phyloP scores from a whole-genome alignment of 2,888 invertebrate genomes.

The Lithophane leautieri region DNA sequence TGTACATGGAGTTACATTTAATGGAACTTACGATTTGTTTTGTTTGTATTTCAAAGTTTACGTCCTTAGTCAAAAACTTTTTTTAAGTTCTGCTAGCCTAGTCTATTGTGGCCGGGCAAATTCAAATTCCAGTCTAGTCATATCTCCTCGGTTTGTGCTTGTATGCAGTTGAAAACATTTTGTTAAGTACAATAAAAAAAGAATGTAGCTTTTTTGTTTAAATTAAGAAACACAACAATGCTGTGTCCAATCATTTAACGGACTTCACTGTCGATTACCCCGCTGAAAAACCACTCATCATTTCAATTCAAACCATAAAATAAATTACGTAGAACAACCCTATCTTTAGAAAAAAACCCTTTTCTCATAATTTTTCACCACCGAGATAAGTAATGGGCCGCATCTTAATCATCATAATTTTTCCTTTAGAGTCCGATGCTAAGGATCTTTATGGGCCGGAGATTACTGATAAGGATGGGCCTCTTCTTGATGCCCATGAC shows the following conservation, averaged over 20 bases:
- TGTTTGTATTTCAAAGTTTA: neutral
- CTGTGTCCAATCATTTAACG: neutral
- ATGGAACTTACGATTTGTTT: neutral
- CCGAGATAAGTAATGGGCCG: conserved; percentile 41
- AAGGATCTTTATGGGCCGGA: conserved; percentile 86
- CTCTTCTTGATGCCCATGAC: conserved; percentile 92
- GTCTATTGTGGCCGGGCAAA: neutral
- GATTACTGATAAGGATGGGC: conserved; percentile 89
- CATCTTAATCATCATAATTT: conserved; percentile 58
- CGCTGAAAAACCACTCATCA: neutral
- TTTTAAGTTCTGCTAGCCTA: neutral
- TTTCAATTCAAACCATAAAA: conserved; percentile 14
- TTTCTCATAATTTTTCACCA: conserved; percentile 38
- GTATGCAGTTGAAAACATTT: neutral
- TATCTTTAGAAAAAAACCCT: conserved; percentile 15
- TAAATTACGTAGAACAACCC: conserved; percentile 4
- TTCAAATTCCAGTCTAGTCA: neutral
- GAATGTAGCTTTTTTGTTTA: neutral
- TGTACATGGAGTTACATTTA: neutral
- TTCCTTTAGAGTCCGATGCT: conserved; percentile 75
- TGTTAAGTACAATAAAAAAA: neutral
- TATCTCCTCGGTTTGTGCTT: neutral
- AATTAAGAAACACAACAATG: neutral
- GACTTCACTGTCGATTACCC: neutral
- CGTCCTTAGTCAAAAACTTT: neutral